These are phyloP conservation scores for Microcebus murinus DNA, from an alignment of 2,113 vertebrate species.

Conservation along the genomic window DNA sequence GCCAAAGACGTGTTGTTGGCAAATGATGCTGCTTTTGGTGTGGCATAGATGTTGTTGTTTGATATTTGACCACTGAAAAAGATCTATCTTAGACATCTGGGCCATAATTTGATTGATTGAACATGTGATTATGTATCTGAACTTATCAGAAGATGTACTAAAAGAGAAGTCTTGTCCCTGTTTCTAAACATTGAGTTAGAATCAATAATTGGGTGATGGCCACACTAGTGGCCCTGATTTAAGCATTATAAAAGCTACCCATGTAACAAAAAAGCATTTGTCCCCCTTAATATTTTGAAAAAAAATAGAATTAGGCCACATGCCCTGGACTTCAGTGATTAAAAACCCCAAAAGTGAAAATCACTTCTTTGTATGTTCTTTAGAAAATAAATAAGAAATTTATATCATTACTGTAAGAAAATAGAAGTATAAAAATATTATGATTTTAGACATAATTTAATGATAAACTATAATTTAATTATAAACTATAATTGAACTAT, in stretches of 20 bases:
- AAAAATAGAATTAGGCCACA: background rate
- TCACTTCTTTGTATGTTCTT: background rate
- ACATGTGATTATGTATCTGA: background rate
- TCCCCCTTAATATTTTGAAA: no score
- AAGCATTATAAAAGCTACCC: no score
- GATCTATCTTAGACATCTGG: background rate
- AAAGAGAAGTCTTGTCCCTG: background rate
- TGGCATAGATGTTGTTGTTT: background rate
- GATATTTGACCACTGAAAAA: background rate
- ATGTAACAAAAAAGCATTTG: no score
- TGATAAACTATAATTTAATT: no score
- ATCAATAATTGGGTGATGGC: background rate
- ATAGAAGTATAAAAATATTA: background rate
- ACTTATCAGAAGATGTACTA: background rate
- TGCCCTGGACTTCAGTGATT: background rate
- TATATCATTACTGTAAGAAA: background rate
- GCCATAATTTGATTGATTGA: background rate
- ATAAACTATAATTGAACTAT: no score
- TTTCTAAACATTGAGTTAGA: constrained; percentile 21
- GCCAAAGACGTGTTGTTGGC: background rate
- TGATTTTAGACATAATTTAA: constrained; percentile 51
- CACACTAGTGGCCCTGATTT: no score
- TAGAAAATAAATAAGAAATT: constrained; percentile 23
- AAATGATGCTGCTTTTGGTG: background rate
- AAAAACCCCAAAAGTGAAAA: background rate